Conservation (phyloP, 2,888 invertebrate species). For the Volucella inanis region DNA sequence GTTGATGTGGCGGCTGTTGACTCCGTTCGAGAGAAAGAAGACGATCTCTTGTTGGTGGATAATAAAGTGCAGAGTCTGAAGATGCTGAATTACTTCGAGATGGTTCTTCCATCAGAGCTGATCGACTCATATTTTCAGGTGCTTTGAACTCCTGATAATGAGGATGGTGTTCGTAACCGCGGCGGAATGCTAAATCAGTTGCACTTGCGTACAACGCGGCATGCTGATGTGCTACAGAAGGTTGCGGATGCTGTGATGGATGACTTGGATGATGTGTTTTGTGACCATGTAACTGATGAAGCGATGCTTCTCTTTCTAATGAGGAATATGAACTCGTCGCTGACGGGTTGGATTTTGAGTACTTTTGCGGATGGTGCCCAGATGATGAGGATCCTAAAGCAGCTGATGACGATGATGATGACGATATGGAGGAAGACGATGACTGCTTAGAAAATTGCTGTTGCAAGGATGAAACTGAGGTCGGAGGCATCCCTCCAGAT, state of each 20-base stretch:
- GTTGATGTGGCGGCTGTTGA: conserved; percentile 64
- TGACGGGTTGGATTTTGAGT: conserved; percentile 53
- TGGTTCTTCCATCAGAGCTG: conserved; percentile 75
- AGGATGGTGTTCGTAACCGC: conserved; percentile 80
- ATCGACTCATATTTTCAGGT: conserved; percentile 77
- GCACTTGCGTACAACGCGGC: conserved; percentile 76
- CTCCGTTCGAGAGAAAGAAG: conserved; percentile 77
- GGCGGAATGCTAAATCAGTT: conserved; percentile 79
- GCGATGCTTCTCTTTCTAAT: conserved; percentile 46
- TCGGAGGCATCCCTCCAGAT: conserved; percentile 20
- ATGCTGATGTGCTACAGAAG: conserved; percentile 63
- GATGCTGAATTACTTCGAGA: conserved; percentile 81
- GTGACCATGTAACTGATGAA: conserved; percentile 54
- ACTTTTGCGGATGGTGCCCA: conserved; percentile 68
- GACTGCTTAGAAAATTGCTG: conserved; percentile 58
- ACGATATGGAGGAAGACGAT: conserved; percentile 62
- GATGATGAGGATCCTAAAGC: conserved; percentile 43
- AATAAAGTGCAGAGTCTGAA: conserved; percentile 80
- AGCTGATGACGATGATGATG: conserved; percentile 44
- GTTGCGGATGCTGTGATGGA: conserved; percentile 46
- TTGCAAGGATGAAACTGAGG: conserved; percentile 35
- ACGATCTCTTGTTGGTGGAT: conserved; percentile 78
- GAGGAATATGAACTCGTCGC: conserved; percentile 27
- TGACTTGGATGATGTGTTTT: conserved; percentile 53
- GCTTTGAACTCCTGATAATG: conserved; percentile 81